Conservation (phyloP, 2,797 vertebrate species). For the Cryptoblepharus egeriae region DNA sequence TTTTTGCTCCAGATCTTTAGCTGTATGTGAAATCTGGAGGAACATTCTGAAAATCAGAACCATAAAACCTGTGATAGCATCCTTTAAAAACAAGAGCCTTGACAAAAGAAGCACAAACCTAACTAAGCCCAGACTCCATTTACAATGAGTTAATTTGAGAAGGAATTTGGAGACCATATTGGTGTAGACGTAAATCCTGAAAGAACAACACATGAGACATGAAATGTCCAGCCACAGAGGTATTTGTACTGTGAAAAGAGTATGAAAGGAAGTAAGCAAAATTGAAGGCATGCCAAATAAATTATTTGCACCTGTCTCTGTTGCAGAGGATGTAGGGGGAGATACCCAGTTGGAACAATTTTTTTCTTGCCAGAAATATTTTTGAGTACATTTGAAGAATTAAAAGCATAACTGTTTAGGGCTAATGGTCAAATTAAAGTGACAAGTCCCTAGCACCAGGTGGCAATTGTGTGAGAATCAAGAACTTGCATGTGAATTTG, state of each 20-base stretch:
- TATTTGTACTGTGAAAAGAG: background rate
- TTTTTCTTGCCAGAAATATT: too few relatives aligned
- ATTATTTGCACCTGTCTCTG: too few relatives aligned
- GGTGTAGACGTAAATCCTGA: background rate
- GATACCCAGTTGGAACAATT: too few relatives aligned
- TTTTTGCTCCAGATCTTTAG: too few relatives aligned
- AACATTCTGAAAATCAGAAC: too few relatives aligned
- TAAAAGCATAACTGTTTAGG: background rate
- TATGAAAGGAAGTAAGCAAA: background rate
- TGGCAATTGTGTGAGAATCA: background rate
- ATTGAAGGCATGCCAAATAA: background rate
- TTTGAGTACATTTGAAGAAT: background rate
- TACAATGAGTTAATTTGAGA: background rate
- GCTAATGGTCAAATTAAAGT: background rate
- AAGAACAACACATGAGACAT: background rate
- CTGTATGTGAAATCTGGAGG: too few relatives aligned
- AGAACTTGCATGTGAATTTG: background rate
- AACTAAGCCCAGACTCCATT: background rate
- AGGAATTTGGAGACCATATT: constrained; percentile 1
- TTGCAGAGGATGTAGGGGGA: too few relatives aligned
- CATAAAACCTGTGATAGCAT: background rate
- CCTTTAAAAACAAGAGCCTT: background rate
- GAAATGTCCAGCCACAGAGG: background rate
- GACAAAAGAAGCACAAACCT: background rate
- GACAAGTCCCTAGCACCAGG: background rate